Conservation (phyloP, 2,113 vertebrate genomes). For the Acrocephalus arundinaceus region DNA sequence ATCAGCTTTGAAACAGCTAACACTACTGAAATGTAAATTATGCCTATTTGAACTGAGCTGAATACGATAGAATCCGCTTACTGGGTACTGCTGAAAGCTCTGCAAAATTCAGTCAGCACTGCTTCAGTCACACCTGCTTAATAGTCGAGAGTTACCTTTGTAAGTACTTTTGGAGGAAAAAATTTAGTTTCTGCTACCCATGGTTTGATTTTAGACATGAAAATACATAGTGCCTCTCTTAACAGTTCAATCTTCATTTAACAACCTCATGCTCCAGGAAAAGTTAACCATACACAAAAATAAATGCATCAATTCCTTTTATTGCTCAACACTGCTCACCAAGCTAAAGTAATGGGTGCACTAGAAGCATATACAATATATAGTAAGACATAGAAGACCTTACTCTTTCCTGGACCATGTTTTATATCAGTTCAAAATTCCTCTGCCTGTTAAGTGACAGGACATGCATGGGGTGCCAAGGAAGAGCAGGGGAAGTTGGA, state of each 20-base stretch:
- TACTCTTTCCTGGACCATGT: background rate
- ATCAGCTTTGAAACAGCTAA: conserved; percentile 13
- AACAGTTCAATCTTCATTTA: background rate
- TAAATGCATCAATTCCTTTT: background rate
- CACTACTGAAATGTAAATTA: background rate
- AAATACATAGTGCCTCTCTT: background rate
- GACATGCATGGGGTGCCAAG: rapidly evolving
- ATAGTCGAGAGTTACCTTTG: background rate
- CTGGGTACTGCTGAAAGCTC: background rate
- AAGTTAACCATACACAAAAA: background rate
- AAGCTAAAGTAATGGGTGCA: background rate
- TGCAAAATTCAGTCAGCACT: background rate
- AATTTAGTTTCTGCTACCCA: background rate
- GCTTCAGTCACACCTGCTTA: background rate
- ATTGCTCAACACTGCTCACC: background rate
- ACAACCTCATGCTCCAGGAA: background rate
- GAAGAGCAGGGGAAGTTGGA: background rate
- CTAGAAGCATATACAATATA: background rate
- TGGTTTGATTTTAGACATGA: background rate
- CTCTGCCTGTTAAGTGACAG: background rate
- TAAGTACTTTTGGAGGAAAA: background rate
- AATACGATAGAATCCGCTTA: background rate
- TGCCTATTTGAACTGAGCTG: background rate
- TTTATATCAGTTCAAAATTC: background rate
- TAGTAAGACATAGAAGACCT: background rate